Evolutionary conservation across 2,888 invertebrate genomes (phyloP), one percentile per base, ranked within the genome.

Genomic region (Strigamia maritima): DNA sequence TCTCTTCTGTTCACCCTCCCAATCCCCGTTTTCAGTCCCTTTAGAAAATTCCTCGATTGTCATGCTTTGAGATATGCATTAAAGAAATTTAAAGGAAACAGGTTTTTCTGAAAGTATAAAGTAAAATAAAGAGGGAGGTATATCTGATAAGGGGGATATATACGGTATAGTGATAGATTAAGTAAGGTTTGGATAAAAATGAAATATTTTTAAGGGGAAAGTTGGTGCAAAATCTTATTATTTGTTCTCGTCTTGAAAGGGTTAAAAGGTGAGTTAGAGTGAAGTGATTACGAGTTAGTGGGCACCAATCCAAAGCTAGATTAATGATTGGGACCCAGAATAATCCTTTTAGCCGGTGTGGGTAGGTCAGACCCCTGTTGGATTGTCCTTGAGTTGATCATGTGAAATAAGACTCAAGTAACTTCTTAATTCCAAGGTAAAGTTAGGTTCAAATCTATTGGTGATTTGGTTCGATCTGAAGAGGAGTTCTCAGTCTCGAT

Each of bases 251-350:
- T 65, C 65, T 26, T 24, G 26, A 65, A 65, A 65, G 65, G 65
- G 65, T 65, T 65, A 65, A 65, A 65, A 65, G 65, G 65, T 65
- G 22, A 60, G 49, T 49, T 49, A 49, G 60, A 60, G 60, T 60
- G 26, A 65, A 28, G 65, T 65, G 65, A 65, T 65, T 65, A 65
- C 65, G 65, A 65, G 65, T 65, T 65, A 65, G 65, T 65, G 65
- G 65, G 65, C 65, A 65, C 65, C 65, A 65, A 65, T 26, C 65
- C 65, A 65, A 65, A 65, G 65, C 65, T 65, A 65, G 65, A 65
- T 65, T 65, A 65, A 65, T 65, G 65, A 65, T 65, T 65, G 24
- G 65, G 26, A 28, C 65, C 65, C 65, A 65, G 65, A 65, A 28
- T 65, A 65, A 65, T 65, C 65, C 65, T 65, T 65, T 65, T 65